Conservation (phyloP, 2,113 vertebrate species). For the Cynocephalus volans region DNA sequence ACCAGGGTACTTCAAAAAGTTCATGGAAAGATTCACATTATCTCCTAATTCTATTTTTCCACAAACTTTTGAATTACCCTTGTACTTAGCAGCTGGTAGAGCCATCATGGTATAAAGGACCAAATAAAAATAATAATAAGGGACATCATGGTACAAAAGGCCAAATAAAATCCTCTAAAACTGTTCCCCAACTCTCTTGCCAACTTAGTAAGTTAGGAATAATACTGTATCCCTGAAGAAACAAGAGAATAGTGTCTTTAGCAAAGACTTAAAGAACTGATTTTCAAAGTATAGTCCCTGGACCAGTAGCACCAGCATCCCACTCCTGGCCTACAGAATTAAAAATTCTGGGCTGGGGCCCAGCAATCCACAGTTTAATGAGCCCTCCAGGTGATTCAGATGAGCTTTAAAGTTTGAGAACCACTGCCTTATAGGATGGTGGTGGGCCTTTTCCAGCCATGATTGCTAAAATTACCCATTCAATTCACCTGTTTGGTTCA, state of each 20-base stretch:
- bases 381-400: neutral
- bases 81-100: neutral
- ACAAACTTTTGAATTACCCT: no score
- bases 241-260: neutral
- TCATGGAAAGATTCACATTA: no score
- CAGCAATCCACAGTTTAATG: neutral
- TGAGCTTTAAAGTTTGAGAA: neutral
- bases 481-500: neutral
- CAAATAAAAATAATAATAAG: constrained; percentile 4
- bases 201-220: neutral
- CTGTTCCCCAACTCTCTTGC: neutral
- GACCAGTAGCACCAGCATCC: neutral
- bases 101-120: neutral
- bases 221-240: neutral
- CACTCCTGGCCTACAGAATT: neutral
- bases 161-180: neutral
- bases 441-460: neutral
- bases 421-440: neutral
- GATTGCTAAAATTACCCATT: neutral
- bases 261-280: neutral
- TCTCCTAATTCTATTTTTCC: no score
- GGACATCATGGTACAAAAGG: neutral
- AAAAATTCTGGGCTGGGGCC: neutral
- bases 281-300: neutral
- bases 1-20: no score